A percentile compares a stretch with the other conserved stretches of the same genome.
Evolutionary conservation across 2,113 vertebrate genomes (phyloP).

Genomic region (Pelmatolapia mariae): DNA sequence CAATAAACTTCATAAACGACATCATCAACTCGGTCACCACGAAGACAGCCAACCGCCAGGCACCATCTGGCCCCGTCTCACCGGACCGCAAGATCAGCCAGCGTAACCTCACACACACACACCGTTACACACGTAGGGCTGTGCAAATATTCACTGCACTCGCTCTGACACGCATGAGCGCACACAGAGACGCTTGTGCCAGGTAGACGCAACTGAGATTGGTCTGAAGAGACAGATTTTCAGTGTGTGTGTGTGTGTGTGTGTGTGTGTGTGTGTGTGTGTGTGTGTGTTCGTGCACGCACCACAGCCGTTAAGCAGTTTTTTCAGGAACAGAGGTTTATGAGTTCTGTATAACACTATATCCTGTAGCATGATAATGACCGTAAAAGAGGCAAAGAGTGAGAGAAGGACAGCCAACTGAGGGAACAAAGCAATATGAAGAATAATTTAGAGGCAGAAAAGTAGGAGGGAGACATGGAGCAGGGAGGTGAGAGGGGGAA

Average conservation of each 20-base stretch:
- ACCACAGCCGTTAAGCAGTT: constrained; percentile 31
- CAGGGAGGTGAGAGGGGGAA: background rate
- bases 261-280: too few species aligned
- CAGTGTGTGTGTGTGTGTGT: background rate
- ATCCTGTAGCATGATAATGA: constrained; percentile 46
- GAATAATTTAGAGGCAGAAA: constrained; percentile 27
- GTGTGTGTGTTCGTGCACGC: background rate
- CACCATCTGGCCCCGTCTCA: constrained; percentile 63
- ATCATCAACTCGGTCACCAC: constrained; percentile 62
- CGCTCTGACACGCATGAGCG: constrained; percentile 10
- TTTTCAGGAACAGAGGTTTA: constrained; percentile 47
- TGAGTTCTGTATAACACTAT: constrained; percentile 13
- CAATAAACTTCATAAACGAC: constrained; percentile 68
- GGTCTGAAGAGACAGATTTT: constrained; percentile 27
- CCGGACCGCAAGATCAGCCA: constrained; percentile 47
- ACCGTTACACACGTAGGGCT: background rate
- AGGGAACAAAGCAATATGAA: constrained; percentile 5
- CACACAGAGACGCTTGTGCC: constrained; percentile 26
- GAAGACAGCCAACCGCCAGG: constrained; percentile 59
- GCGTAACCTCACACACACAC: constrained; percentile 43
- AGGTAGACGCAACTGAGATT: constrained; percentile 38
- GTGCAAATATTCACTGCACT: constrained; percentile 36
- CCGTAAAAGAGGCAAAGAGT: constrained; percentile 6
- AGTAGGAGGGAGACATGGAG: constrained; percentile 7
- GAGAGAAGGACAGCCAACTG: background rate